Evolutionary conservation across 2,888 invertebrate genomes (phyloP).

Genomic region (Cyclophora punctaria): DNA sequence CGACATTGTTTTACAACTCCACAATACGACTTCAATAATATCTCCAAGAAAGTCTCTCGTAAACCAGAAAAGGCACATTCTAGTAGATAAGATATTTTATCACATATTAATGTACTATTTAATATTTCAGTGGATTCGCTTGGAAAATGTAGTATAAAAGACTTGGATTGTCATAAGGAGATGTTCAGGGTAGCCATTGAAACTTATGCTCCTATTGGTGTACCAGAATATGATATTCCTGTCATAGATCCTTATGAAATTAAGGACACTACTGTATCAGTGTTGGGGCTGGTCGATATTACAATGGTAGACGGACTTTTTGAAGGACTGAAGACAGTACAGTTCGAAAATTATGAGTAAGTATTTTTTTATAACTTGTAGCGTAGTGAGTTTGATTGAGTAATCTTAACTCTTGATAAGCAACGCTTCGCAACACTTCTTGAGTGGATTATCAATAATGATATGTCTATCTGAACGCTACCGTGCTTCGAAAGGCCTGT

Average conservation of each 20-base stretch:
- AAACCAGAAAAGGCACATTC: too few relatives aligned
- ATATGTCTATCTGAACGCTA: too few relatives aligned
- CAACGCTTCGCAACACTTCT: too few relatives aligned
- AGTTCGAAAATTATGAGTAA: constrained; percentile 11
- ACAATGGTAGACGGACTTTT: constrained; percentile 15
- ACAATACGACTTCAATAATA: too few relatives aligned
- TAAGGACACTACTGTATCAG: constrained; percentile 7
- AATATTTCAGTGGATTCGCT: constrained; percentile 11
- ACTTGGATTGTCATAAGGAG: constrained; percentile 13
- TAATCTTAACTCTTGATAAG: too few relatives aligned
- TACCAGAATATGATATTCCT: constrained; percentile 15
- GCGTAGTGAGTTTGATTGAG: too few relatives aligned
- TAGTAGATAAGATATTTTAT: not conserved
- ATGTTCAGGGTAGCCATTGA: not conserved
- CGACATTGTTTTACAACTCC: too few relatives aligned
- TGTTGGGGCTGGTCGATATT: constrained; percentile 12
- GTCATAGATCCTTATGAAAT: constrained; percentile 14
- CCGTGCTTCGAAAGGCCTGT: too few relatives aligned
- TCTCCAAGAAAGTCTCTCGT: too few relatives aligned
- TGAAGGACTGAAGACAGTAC: constrained; percentile 15
- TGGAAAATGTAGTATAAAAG: constrained; percentile 16
- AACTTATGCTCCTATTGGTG: constrained; percentile 7
- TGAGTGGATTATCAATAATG: too few relatives aligned
- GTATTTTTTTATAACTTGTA: not conserved
- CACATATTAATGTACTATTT: not conserved